Percentiles rank a stretch among this genome's conserved stretches.
Conservation (phyloP, 2,797 vertebrate genomes). For the Coranthus polyacanthus region DNA sequence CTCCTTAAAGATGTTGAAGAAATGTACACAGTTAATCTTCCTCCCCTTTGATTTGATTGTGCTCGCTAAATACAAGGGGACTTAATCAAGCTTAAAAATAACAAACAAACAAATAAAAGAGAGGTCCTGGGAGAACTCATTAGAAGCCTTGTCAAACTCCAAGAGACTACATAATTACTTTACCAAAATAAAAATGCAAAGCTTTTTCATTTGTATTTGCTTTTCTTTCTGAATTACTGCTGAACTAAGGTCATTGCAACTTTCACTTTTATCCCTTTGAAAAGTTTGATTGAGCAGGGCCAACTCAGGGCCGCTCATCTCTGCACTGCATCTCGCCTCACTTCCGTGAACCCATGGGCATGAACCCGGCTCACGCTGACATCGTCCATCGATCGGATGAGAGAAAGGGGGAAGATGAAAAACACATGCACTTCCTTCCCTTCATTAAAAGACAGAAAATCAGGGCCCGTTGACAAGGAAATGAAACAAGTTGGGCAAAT, state of each 20-base stretch:
- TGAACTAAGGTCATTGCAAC: constrained; percentile 89
- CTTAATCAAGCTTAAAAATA: constrained; percentile 91
- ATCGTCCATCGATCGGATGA: constrained; percentile 54
- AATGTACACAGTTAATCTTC: constrained; percentile 80
- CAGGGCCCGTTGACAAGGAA: constrained; percentile 74
- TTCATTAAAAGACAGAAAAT: constrained; percentile 77
- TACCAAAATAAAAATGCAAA: constrained; percentile 89
- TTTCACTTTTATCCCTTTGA: constrained; percentile 79
- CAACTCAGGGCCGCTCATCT: neutral
- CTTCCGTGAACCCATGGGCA: neutral
- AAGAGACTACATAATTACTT: constrained; percentile 90
- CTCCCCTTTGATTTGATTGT: constrained; percentile 86
- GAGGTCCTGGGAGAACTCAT: constrained; percentile 90
- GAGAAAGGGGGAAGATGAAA: constrained; percentile 33
- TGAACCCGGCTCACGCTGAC: constrained; percentile 62
- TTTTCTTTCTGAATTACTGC: constrained; percentile 81
- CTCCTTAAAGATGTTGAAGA: constrained; percentile 73
- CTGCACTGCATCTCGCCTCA: neutral
- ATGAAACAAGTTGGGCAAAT: constrained; percentile 83
- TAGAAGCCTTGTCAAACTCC: constrained; percentile 89
- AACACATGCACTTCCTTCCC: constrained; percentile 60
- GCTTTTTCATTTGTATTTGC: constrained; percentile 85
- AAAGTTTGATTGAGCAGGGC: constrained; percentile 83
- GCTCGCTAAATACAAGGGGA: constrained; percentile 87
- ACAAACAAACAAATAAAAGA: constrained; percentile 89